A percentile compares a stretch with the other conserved stretches of the same genome.
Evolutionary conservation across 2,797 vertebrate species (phyloP).

Genomic region (Phoeniculus purpureus): DNA sequence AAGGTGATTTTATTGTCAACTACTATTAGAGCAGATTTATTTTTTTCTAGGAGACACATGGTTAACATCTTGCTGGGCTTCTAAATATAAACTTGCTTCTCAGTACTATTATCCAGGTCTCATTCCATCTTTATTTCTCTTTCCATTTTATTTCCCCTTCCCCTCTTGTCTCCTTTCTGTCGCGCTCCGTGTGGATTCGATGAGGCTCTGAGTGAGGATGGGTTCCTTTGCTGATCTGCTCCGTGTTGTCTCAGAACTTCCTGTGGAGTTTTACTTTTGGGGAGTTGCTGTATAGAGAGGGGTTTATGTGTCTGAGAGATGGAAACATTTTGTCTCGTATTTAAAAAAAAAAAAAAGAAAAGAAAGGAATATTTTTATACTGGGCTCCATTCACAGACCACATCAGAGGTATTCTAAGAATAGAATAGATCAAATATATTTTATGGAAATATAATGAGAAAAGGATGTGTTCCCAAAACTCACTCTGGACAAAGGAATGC

Average conservation of each 20-base stretch:
- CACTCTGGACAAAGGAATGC: slow-evolving; percentile 89
- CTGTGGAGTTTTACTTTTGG: slow-evolving; percentile 78
- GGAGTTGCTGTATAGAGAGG: slow-evolving; percentile 74
- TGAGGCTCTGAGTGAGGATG: slow-evolving; percentile 42
- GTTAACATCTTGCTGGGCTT: slow-evolving; percentile 66
- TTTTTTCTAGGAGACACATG: slow-evolving; percentile 57
- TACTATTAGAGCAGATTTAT: slow-evolving; percentile 45
- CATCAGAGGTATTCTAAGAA: slow-evolving; percentile 93
- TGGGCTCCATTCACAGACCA: slow-evolving; percentile 86
- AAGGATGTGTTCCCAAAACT: slow-evolving; percentile 95
- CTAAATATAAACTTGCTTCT: slow-evolving; percentile 71
- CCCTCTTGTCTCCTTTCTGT: slow-evolving; percentile 33
- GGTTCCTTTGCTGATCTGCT: slow-evolving; percentile 57
- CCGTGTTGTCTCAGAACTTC: slow-evolving; percentile 63
- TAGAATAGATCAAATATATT: slow-evolving; percentile 95
- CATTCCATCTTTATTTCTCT: slow-evolving; percentile 1
- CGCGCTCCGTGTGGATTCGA: slow-evolving; percentile 13
- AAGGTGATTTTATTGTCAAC: slow-evolving; percentile 63
- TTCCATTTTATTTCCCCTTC: background rate
- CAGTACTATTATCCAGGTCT: slow-evolving; percentile 31
- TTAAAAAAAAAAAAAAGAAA: slow-evolving; percentile 53
- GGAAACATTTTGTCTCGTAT: slow-evolving; percentile 86
- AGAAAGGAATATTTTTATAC: slow-evolving; percentile 84
- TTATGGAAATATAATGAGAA: slow-evolving; percentile 97
- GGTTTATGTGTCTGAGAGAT: slow-evolving; percentile 82